Evolutionary conservation across 2,797 vertebrate species (phyloP).

Genomic region (Phataginus tricuspis): DNA sequence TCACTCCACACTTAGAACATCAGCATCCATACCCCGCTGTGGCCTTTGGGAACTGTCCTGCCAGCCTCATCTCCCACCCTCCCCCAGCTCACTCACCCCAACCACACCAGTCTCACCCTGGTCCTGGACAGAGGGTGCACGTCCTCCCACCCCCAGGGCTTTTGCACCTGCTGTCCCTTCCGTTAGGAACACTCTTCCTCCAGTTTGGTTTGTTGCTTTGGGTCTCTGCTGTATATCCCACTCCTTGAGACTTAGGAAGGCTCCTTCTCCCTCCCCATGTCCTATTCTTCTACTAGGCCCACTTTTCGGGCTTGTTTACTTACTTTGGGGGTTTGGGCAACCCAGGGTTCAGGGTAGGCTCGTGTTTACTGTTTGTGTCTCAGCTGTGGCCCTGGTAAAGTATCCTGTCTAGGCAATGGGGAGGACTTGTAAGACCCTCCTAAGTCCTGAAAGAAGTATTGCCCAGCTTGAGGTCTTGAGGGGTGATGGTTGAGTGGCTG

Average conservation of each 20-base stretch:
- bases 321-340: background rate
- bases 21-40: background rate
- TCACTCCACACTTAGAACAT: background rate
- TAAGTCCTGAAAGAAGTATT: background rate
- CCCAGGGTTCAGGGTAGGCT: background rate
- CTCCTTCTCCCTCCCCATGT: background rate
- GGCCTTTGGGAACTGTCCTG: background rate
- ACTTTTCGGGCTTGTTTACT: background rate
- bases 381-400: background rate
- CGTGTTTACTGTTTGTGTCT: background rate
- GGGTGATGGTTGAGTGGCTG: rapidly evolving
- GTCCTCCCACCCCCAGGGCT: rapidly evolving
- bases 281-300: background rate
- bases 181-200: background rate
- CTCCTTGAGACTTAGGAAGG: background rate
- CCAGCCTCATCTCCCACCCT: background rate
- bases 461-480: background rate
- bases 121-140: background rate
- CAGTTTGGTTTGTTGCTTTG: background rate
- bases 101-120: background rate
- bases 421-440: background rate
- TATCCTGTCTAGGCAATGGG: rapidly evolving
- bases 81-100: background rate
- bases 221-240: background rate
- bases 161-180: background rate